Conservation (phyloP, 35 echinoderm and acorn worm species). For the Ophioderma brevispina region DNA sequence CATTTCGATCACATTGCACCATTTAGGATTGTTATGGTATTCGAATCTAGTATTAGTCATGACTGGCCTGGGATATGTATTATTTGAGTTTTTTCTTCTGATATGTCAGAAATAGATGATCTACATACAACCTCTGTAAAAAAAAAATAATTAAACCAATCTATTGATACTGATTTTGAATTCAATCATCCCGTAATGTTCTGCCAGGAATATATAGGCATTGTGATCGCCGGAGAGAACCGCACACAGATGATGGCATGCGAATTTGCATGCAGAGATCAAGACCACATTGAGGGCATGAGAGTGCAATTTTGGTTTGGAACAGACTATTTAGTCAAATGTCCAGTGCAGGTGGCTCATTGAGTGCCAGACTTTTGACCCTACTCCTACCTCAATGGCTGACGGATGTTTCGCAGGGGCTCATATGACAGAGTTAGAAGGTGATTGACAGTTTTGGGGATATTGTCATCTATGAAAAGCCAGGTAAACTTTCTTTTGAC, state of each 20-base stretch:
- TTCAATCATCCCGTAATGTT: no score
- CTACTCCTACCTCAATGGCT: background rate
- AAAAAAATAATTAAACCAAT: no score
- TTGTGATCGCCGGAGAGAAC: background rate
- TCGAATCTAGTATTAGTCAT: no score
- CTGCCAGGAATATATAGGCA: no score
- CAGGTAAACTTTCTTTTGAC: background rate
- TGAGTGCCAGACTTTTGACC: background rate
- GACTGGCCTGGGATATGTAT: no score
- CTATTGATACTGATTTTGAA: no score
- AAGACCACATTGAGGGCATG: background rate
- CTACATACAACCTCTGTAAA: no score
- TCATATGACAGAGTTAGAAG: background rate
- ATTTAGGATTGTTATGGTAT: no score
- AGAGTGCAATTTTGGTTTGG: background rate
- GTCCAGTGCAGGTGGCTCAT: background rate
- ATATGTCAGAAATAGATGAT: no score
- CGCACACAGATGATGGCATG: background rate
- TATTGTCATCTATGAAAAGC: background rate
- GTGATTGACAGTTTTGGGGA: background rate
- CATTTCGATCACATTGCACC: no score
- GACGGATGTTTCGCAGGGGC: background rate
- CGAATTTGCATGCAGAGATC: background rate
- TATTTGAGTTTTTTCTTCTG: no score
- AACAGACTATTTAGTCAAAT: background rate